Conservation (phyloP, 2,888 invertebrate species). For the Eurytoma adleriae region DNA sequence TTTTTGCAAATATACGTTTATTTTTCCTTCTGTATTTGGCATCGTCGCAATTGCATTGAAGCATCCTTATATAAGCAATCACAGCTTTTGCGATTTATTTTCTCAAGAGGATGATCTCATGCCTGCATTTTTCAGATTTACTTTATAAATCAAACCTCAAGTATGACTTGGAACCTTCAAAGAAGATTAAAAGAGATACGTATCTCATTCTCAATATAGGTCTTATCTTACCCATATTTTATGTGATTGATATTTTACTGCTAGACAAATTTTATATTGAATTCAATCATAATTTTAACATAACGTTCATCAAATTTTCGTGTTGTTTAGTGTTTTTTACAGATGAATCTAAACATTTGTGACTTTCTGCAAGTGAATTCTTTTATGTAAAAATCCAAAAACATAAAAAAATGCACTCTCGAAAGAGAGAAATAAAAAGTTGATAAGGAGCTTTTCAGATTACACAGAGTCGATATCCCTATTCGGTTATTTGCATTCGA, state of each 20-base stretch:
- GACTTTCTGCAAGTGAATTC: too few species aligned
- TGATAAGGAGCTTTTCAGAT: slow-evolving; percentile 24
- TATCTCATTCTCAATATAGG: background rate
- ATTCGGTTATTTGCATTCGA: background rate
- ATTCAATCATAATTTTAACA: too few species aligned
- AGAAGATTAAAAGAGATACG: background rate
- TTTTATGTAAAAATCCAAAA: too few species aligned
- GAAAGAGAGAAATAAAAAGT: background rate
- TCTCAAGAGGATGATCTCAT: background rate
- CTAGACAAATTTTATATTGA: too few species aligned
- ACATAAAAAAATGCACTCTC: too few species aligned
- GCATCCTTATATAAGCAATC: slow-evolving; percentile 7
- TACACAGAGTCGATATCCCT: slow-evolving; percentile 3
- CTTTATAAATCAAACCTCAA: slow-evolving; percentile 16
- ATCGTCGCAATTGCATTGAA: background rate
- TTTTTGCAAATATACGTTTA: slow-evolving; percentile 1
- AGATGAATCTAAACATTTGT: too few species aligned
- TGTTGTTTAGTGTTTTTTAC: too few species aligned
- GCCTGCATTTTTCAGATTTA: slow-evolving; percentile 14
- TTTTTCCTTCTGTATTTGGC: background rate
- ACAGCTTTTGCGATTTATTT: slow-evolving; percentile 20
- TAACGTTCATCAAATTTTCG: too few species aligned
- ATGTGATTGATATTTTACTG: too few species aligned
- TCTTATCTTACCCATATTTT: background rate
- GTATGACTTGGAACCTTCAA: background rate